Evolutionary conservation across 1,140 invertebrate genomes (phyloP).

Genomic region (Diorhabda sublineata): DNA sequence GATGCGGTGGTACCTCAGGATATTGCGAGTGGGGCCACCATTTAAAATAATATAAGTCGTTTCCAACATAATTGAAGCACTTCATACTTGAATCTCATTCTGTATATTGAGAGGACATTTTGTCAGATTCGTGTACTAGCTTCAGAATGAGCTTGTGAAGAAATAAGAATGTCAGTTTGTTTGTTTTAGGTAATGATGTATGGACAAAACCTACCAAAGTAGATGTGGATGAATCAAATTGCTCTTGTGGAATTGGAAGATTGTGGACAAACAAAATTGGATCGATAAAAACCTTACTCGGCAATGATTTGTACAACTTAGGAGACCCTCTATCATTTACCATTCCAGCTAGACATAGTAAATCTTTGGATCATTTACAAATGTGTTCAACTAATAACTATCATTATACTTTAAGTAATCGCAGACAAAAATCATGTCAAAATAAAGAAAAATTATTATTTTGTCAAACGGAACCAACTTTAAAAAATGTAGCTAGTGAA

Average conservation of each 20-base stretch:
- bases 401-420: conserved; percentile 27
- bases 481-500: conserved; percentile 42
- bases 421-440: not conserved
- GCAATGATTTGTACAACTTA: conserved; percentile 21
- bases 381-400: conserved; percentile 29
- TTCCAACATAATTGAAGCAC: too few relatives aligned
- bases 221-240: conserved; percentile 22
- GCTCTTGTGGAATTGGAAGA: conserved; percentile 32
- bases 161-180: too few relatives aligned
- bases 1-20: too few relatives aligned
- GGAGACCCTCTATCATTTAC: conserved; percentile 44
- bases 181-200: not conserved
- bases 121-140: too few relatives aligned
- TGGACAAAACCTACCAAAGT: conserved; percentile 8
- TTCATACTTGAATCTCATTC: too few relatives aligned
- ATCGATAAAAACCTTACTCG: conserved; percentile 22
- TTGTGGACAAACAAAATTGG: conserved; percentile 31
- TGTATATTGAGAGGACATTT: too few relatives aligned
- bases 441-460: conserved; percentile 16
- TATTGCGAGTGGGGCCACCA: too few relatives aligned
- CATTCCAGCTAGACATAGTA: conserved; percentile 70
- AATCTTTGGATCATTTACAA: conserved; percentile 69
- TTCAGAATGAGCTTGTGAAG: too few relatives aligned
- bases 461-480: conserved; percentile 46
- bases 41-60: too few relatives aligned